phyloP scores from a whole-genome alignment of 2,888 invertebrate species.

The Aquatica leii region DNA sequence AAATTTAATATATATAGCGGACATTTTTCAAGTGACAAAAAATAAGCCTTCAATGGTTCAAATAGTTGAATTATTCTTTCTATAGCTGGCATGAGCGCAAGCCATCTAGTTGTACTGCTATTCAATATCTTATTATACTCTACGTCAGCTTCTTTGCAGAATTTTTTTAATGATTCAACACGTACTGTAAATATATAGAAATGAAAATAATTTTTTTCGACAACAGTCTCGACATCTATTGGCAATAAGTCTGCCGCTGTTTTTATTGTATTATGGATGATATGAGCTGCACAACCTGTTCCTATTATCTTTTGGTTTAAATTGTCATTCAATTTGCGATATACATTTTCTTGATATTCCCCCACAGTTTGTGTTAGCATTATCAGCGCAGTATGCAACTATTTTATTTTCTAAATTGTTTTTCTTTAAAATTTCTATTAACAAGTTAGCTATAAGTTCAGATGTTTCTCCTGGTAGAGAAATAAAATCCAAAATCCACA shows the following conservation, averaged over 20 bases:
- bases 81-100: conserved; percentile 46
- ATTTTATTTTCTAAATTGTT: too few species aligned
- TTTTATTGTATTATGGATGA: conserved; percentile 50
- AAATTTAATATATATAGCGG: conserved; percentile 40
- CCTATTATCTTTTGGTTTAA: conserved; percentile 40
- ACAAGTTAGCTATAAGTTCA: too few species aligned
- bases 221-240: conserved; percentile 49
- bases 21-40: conserved; percentile 45
- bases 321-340: conserved; percentile 29
- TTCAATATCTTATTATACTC: conserved; percentile 46
- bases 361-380: too few species aligned
- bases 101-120: conserved; percentile 46
- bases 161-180: conserved; percentile 48
- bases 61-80: conserved; percentile 48
- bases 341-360: too few species aligned
- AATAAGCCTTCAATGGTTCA: conserved; percentile 44
- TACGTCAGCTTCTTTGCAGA: conserved; percentile 48
- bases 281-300: conserved; percentile 51
- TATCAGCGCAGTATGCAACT: too few species aligned
- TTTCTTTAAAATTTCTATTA: too few species aligned
- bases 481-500: too few species aligned
- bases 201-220: conserved; percentile 51
- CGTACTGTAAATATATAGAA: conserved; percentile 53
- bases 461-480: too few species aligned
- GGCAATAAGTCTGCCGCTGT: conserved; percentile 49